Evolutionary conservation across 2,113 vertebrate species (phyloP), one percentile per base, ranked within the genome.

Genomic region (Perca flavescens): DNA sequence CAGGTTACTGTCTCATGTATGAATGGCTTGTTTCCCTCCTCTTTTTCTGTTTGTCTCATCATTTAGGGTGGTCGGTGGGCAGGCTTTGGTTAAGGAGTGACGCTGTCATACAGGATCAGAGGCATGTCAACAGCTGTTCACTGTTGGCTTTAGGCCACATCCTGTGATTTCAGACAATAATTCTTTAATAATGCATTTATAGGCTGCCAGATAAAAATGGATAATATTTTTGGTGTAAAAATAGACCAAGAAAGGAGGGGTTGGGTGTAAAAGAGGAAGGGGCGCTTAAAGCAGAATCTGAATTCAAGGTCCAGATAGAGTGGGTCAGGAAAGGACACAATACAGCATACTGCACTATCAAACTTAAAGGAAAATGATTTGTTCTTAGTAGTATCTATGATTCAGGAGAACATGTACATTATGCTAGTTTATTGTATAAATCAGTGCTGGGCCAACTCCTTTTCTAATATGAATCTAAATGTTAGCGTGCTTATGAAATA

Each of bases 101-200:
- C 3, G 12, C 71, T 43, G 77, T 58, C 78, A 79, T 11, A 40
- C 21, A 31, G 43, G 70, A 79, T 83, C 69, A 81, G 58, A 67
- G 17, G 43, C 83, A 66, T 47, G 3, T 84, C 72, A 74, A 64
- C 89, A 86, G 82, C 72, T 89, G 74, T 66, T 83, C 77, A 15
- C 67, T 50, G 54, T 36, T 75, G 80, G 84, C 72, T 69, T 77
- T 43, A 16, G 54, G 61, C 86, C 57, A 64, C 63, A 74, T 82
- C 76, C 53, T 72, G 71, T 74, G 77, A 86, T 86, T 83, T 65
- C 67, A 74, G 25, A 68, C 34, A 8, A 50, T 72, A 54, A 81
- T 79, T 83, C 49, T 81, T 84, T 86, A 78, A 79, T 71, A 66
- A 49, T 15, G n/a, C 65, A 47, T 79, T 88, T 67, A 82, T 82